Evolutionary conservation across 2,113 vertebrate species (phyloP).

Genomic region (Notothenia coriiceps): DNA sequence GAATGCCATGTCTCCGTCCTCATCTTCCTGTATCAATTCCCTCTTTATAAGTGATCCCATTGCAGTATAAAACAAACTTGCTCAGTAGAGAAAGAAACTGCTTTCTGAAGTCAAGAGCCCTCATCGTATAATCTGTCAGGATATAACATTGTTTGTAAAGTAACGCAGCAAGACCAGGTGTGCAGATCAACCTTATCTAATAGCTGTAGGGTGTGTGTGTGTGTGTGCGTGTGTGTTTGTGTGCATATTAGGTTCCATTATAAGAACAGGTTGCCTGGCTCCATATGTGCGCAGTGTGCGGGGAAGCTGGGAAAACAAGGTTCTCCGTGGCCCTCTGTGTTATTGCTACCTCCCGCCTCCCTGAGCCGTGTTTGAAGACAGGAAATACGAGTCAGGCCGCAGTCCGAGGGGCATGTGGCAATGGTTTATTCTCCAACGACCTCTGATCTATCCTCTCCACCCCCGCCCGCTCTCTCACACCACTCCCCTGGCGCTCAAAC

Average conservation of each 20-base stretch:
- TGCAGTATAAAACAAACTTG: conserved; percentile 29
- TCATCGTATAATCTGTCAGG: conserved; percentile 49
- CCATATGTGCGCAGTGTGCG: conserved; percentile 80
- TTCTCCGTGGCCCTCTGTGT: conserved; percentile 84
- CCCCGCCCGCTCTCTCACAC: conserved; percentile 77
- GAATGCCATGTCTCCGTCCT: neutral
- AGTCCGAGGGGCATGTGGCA: conserved; percentile 89
- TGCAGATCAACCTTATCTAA: conserved; percentile 79
- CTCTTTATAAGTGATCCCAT: conserved; percentile 34
- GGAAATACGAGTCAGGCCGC: conserved; percentile 92
- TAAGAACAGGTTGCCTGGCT: conserved; percentile 82
- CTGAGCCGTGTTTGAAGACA: conserved; percentile 87
- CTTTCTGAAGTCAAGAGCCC: conserved; percentile 54
- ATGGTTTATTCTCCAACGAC: conserved; percentile 84
- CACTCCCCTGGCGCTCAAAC: conserved; percentile 86
- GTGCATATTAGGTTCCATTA: conserved; percentile 78
- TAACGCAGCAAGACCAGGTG: conserved; percentile 79
- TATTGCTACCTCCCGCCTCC: conserved; percentile 88
- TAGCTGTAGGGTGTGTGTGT: conserved; percentile 68
- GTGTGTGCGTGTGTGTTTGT: conserved; percentile 52
- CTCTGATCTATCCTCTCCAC: conserved; percentile 74
- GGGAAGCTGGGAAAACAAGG: conserved; percentile 86
- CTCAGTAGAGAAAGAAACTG: conserved; percentile 30
- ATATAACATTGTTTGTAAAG: conserved; percentile 64
- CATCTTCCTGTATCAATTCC: conserved; percentile 11